A percentile compares a stretch with the other conserved stretches of the same genome.
Conservation (phyloP, 2,113 vertebrate species). For the Prinia subflava region DNA sequence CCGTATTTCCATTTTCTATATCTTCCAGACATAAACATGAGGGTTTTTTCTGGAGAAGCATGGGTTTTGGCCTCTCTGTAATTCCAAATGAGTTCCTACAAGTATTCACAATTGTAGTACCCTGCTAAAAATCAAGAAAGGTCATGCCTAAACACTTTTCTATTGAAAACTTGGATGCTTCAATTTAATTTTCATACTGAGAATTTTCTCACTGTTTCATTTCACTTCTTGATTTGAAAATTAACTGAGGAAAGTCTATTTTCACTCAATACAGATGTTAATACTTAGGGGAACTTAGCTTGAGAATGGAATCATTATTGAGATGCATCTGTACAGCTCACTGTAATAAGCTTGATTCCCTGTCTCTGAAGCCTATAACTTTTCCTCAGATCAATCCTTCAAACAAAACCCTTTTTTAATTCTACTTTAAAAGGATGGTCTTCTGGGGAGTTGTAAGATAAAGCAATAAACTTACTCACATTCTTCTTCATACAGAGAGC, state of each 20-base stretch:
- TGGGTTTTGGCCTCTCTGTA: neutral
- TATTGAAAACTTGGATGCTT: neutral
- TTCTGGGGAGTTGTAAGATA: neutral
- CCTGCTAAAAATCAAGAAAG: neutral
- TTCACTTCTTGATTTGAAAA: neutral
- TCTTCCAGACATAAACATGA: neutral
- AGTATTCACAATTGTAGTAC: neutral
- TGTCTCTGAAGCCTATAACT: neutral
- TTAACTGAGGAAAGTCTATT: neutral
- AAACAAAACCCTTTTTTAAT: neutral
- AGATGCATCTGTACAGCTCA: neutral
- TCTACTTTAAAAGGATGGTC: neutral
- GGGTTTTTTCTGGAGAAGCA: neutral
- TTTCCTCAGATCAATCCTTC: neutral
- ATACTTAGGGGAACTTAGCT: neutral
- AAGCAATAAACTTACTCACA: neutral
- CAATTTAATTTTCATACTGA: neutral
- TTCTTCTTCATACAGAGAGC: neutral
- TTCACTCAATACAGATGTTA: neutral
- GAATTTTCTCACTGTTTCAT: neutral
- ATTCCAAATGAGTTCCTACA: neutral
- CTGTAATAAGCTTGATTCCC: neutral
- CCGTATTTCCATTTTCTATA: neutral
- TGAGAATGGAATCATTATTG: neutral
- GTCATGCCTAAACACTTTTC: neutral